Evolutionary conservation across 2,888 invertebrate species (phyloP), one percentile per base, ranked within the genome.

Genomic region (Hyles lineata): DNA sequence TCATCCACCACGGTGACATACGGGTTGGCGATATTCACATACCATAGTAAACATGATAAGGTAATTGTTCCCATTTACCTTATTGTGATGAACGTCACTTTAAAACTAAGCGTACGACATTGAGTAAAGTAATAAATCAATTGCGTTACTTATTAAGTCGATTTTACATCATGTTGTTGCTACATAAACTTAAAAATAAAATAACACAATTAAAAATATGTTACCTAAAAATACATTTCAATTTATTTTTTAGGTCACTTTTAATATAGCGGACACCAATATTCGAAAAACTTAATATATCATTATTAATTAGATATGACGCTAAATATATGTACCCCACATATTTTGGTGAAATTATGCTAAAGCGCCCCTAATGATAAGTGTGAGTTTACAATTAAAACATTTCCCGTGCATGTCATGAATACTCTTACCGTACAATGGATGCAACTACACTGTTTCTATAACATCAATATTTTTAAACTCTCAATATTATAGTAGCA

Each of bases 101-200:
- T 15, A 43, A 43, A 11, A 43, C 43, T 43, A 43, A 43, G 43
- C 43, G 11, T 43, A 43, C 9, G 35, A n/a, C 11, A 35, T 15
- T 21, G 43, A n/a, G 17, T 21, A 11, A 9, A 43, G 7, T 3
- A 43, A 9, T 63, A 21, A 3, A n/a, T 11, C 9, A 21, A 43
- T 21, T 21, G 2, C 7, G 21, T 43, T 43, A 43, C 43, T 43
- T 35, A 29, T 29, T 29, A 5, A 63, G 43, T 9, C 21, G n/a
- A 43, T 19, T 29, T 62, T 63, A 63, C 21, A 35, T n/a, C 35
- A 21, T 63, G 21, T 1, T 63, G 21, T 1, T 43, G 35, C 25
- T 43, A 19, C 2, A 43, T n/a, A 63, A 63, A 63, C 63, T 63
- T 63, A 62, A 62, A 61, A 62, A 62, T 62, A 62, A 62, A 62